Conservation (phyloP, 2,113 vertebrate species). For the Alethe diademata region DNA sequence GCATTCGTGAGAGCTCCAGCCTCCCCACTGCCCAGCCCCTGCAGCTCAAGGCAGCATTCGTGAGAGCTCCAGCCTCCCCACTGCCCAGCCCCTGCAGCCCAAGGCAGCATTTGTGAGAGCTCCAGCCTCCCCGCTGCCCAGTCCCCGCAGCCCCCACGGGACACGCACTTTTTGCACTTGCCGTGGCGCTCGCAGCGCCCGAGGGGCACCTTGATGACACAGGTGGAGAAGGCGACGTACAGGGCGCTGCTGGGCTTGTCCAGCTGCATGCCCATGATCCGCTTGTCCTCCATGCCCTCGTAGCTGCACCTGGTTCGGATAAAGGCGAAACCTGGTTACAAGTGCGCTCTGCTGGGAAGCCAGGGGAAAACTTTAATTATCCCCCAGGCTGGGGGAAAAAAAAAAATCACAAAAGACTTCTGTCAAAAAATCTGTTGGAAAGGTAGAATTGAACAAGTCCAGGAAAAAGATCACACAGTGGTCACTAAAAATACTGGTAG, state of each 20-base stretch:
- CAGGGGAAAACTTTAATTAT: neutral
- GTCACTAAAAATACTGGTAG: neutral
- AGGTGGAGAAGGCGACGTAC: constrained; percentile 91
- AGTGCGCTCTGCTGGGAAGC: neutral
- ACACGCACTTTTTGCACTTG: constrained; percentile 91
- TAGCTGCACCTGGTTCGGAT: constrained; percentile 85
- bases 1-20: neutral
- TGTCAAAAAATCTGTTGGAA: accelerated
- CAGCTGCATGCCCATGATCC: constrained; percentile 91
- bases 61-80: neutral
- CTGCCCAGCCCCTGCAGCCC: neutral
- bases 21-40: neutral
- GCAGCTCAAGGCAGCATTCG: neutral
- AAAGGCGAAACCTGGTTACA: neutral
- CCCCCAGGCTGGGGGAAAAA: neutral
- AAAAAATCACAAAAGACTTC: neutral
- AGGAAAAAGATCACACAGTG: neutral
- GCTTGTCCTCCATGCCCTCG: constrained; percentile 91
- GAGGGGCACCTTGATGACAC: constrained; percentile 90
- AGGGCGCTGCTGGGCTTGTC: constrained; percentile 85
- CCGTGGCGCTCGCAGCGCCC: constrained; percentile 90
- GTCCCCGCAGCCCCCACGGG: neutral
- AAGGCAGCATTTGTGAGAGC: neutral
- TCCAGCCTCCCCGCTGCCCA: accelerated
- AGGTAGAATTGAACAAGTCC: neutral